Evolutionary conservation across 1,140 invertebrate species (phyloP).

Genomic region (Drosophila persimilis): DNA sequence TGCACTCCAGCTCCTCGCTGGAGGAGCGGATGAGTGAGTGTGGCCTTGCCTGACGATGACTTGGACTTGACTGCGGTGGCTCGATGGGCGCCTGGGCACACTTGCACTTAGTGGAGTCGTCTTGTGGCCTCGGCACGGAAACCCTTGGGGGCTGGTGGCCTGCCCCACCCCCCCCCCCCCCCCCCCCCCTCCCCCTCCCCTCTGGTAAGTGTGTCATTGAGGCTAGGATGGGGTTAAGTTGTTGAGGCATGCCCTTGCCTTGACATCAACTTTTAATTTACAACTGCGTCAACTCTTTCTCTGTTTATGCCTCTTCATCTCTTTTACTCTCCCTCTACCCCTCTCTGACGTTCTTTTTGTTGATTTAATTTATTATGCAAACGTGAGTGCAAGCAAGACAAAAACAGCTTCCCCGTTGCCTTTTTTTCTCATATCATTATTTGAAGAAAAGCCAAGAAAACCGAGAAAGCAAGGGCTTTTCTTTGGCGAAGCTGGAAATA

Average conservation of each 20-base stretch:
- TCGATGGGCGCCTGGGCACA: conserved; percentile 20
- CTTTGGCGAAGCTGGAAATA: background rate
- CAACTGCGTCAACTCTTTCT: conserved; percentile 45
- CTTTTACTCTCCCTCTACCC: conserved; percentile 2
- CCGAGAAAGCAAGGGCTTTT: background rate
- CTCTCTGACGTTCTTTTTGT: conserved; percentile 28
- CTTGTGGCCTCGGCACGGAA: conserved; percentile 24
- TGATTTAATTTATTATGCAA: conserved; percentile 77
- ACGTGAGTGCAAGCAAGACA: conserved; percentile 34
- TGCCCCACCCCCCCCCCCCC: background rate
- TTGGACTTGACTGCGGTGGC: conserved; percentile 52
- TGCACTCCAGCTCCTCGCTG: too few relatives aligned
- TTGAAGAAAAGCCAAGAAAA: conserved; percentile 26
- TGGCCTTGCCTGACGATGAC: conserved; percentile 36
- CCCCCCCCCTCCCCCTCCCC: too few relatives aligned
- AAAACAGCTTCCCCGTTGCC: conserved; percentile 17
- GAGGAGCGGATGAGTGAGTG: background rate
- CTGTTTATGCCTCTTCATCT: too few relatives aligned
- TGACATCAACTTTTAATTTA: conserved; percentile 70
- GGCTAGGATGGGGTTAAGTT: conserved; percentile 29
- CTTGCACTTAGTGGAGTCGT: conserved; percentile 41
- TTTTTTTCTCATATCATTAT: conserved; percentile 41
- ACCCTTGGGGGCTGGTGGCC: conserved; percentile 7
- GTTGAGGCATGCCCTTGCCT: conserved; percentile 53
- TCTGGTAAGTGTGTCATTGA: conserved; percentile 38